Evolutionary conservation across 2,888 invertebrate species (phyloP), one percentile per base, ranked within the genome.

Genomic region (Dynastes tityus): DNA sequence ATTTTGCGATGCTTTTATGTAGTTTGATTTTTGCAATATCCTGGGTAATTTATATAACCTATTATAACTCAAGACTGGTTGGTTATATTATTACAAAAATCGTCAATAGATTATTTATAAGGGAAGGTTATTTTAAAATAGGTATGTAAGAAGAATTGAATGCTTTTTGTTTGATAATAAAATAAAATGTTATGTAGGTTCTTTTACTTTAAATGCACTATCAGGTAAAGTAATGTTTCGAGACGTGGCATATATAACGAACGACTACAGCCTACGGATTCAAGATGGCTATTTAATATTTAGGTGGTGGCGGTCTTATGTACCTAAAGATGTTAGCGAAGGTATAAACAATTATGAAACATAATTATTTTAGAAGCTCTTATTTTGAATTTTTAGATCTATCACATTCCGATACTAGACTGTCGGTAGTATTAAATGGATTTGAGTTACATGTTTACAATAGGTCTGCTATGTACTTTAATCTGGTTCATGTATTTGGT

Each of bases 201-300:
- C 99, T 2, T 94, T 99, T 85, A 97, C 97, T 4, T 90, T 98
- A 76, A 97, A 98, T 88, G 96, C 97, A n/a, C 91, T 99, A 81
- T 97, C 98, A 76, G 99, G 99, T 2, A 99, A 99, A 90, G 95
- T 99, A 76, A 99, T 99, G 98, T 98, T 99, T 88, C 92, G 98
- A 78, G 98, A 99, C 90, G 94, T 99, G 83, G 95, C 96, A 76
- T 98, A 96, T 86, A 95, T 98, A 80, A 97, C 96, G 81, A 95
- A 96, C 86, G 98, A 99, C 90, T 98, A 95, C 89, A 95, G 97
- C 49, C 89, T 98, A 61, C 92, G 98, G 82, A 93, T 98, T 82
- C 98, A 98, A 88, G 98, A 99, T 90, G 99, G 98, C 1, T 98
- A 97, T 92, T 91, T 98, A 81, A 97, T 98, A 89, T 99, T 99